Evolutionary conservation across 1,140 invertebrate species (phyloP).

Genomic region (Meteorus sp.): DNA sequence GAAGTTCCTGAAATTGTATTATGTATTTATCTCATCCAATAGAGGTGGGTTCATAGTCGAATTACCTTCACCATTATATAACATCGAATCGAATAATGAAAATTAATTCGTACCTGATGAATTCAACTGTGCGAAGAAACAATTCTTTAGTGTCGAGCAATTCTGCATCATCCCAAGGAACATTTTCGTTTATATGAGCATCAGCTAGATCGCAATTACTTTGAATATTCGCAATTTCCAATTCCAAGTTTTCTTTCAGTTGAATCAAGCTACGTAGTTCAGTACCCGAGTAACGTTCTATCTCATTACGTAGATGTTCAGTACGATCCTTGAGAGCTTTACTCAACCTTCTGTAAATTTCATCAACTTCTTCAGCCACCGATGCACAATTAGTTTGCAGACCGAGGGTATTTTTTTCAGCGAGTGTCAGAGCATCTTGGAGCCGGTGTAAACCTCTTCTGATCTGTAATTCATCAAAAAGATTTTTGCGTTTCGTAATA

Average conservation of each 20-base stretch:
- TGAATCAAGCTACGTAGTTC: constrained; percentile 82
- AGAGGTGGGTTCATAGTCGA: too few species aligned
- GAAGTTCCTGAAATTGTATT: constrained; percentile 75
- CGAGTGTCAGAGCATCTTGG: constrained; percentile 79
- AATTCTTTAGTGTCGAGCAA: constrained; percentile 93
- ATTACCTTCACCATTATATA: too few species aligned
- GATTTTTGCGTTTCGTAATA: neutral
- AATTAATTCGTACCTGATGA: constrained; percentile 63
- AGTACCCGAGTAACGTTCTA: constrained; percentile 82
- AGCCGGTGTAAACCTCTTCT: constrained; percentile 82
- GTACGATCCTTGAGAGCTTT: constrained; percentile 92
- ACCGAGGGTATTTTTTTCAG: constrained; percentile 83
- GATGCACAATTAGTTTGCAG: constrained; percentile 83
- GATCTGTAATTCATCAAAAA: constrained; percentile 61
- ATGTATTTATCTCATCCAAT: too few species aligned
- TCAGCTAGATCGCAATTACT: constrained; percentile 97
- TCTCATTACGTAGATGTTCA: constrained; percentile 82
- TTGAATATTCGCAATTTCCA: constrained; percentile 89
- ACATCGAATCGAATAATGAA: neutral
- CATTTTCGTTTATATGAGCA: constrained; percentile 85
- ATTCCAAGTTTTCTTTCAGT: constrained; percentile 90
- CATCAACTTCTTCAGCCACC: constrained; percentile 89
- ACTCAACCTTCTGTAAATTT: constrained; percentile 83
- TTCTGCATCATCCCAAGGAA: constrained; percentile 85
- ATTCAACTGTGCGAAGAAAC: constrained; percentile 91